These are phyloP conservation scores for Tinamus major DNA, from an alignment of 2,797 vertebrate genomes.

Conservation along the genomic window DNA sequence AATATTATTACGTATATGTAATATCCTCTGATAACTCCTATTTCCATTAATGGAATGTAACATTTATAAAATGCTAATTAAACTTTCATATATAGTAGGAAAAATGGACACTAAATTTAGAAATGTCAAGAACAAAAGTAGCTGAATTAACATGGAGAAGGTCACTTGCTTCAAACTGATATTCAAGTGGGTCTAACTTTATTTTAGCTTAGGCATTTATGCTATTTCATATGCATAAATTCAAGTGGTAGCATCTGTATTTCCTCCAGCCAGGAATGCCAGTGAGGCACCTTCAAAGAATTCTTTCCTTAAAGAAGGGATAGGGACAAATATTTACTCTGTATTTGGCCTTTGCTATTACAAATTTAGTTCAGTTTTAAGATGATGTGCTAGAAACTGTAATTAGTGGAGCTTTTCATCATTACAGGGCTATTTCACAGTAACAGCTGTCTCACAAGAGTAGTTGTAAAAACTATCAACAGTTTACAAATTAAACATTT, in stretches of 20 bases:
- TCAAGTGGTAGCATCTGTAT: background rate
- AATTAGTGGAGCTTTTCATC: slow-evolving; percentile 2
- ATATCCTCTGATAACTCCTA: background rate
- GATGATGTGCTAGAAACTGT: background rate
- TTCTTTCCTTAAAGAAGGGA: background rate
- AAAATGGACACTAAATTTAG: background rate
- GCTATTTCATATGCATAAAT: background rate
- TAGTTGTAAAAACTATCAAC: background rate
- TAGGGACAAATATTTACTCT: background rate
- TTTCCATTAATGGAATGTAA: background rate
- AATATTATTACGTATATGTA: background rate
- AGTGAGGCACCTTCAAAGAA: background rate
- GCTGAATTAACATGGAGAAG: background rate
- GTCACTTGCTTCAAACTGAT: background rate
- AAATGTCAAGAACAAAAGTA: background rate
- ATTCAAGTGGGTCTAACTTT: background rate
- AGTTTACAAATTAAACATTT: slow-evolving; percentile 37
- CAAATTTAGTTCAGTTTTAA: background rate
- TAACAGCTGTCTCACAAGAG: background rate
- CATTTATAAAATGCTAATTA: background rate
- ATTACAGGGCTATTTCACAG: background rate
- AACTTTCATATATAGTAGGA: background rate
- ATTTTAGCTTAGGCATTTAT: background rate
- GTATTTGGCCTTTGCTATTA: background rate
- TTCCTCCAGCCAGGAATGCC: background rate